These are phyloP conservation scores for Tiphia femorata DNA, from an alignment of 2,888 invertebrate species.

Conservation along the genomic window DNA sequence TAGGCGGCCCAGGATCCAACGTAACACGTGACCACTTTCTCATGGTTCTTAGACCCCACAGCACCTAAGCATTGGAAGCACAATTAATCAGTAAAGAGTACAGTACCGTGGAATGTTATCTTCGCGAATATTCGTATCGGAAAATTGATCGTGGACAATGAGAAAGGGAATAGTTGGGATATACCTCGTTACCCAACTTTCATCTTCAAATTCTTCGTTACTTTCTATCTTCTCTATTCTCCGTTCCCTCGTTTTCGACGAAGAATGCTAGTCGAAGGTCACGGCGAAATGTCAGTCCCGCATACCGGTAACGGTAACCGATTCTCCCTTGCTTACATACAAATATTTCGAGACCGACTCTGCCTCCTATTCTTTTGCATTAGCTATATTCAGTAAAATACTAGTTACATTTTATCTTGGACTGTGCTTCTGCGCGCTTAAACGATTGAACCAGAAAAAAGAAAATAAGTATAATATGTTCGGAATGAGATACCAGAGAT, in stretches of 20 bases:
- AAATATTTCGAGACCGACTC: neutral
- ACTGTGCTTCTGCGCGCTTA: too few species aligned
- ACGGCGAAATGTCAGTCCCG: conserved; percentile 21
- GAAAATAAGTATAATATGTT: too few species aligned
- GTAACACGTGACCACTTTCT: conserved; percentile 85
- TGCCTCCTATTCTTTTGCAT: too few species aligned
- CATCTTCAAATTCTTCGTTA: neutral
- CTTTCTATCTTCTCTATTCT: neutral
- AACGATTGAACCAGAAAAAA: too few species aligned
- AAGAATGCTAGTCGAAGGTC: conserved; percentile 1
- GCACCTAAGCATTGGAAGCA: too few species aligned
- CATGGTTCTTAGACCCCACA: conserved; percentile 69
- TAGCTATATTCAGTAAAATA: too few species aligned
- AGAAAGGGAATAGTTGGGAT: neutral
- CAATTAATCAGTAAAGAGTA: neutral
- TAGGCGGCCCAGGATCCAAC: conserved; percentile 86
- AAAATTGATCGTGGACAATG: neutral
- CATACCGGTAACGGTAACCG: conserved; percentile 9
- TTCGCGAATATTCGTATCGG: neutral
- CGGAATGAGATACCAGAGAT: too few species aligned
- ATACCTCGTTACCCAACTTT: neutral
- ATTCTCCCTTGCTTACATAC: neutral
- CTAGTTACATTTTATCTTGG: too few species aligned
- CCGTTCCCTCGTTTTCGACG: neutral
- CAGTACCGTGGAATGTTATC: neutral